Percentiles rank a stretch among this genome's conserved stretches.
Evolutionary conservation across 2,888 invertebrate species (phyloP).

Genomic region (Zaprionus obscuricornis): DNA sequence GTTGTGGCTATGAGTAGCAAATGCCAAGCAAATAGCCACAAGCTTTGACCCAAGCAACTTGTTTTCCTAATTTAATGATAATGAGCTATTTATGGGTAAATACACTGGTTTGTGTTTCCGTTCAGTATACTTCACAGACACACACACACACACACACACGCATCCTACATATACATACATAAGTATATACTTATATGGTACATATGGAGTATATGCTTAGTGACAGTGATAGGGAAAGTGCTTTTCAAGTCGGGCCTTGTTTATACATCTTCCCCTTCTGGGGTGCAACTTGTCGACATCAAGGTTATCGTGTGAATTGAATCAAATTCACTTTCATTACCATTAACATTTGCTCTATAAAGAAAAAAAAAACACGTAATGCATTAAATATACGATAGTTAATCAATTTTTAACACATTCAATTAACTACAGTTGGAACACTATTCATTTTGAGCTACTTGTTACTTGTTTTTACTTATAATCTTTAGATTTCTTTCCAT

Average conservation of each 20-base stretch:
- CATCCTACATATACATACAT: not conserved
- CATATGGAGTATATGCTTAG: conserved; percentile 8
- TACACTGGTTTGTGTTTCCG: conserved; percentile 21
- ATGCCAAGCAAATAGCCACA: conserved; percentile 46
- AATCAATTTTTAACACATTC: no score
- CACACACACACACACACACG: no score
- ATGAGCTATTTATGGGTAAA: conserved; percentile 70
- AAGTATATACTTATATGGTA: conserved; percentile 7
- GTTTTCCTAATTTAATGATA: conserved; percentile 75
- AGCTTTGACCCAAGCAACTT: conserved; percentile 63
- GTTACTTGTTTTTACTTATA: no score
- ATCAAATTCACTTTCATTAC: no score
- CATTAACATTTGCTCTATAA: no score
- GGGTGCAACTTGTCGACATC: no score
- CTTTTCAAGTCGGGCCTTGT: conserved; percentile 14
- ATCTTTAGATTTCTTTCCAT: no score
- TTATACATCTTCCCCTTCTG: not conserved
- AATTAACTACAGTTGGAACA: no score
- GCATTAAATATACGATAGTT: no score
- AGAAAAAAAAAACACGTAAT: no score
- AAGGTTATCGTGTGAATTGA: no score
- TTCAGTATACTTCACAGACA: conserved; percentile 1
- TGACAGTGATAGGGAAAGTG: conserved; percentile 27
- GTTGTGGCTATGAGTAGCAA: conserved; percentile 24
- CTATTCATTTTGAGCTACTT: no score